phyloP scores from a whole-genome alignment of 2,113 vertebrate species.

The Entelurus aequoreus region DNA sequence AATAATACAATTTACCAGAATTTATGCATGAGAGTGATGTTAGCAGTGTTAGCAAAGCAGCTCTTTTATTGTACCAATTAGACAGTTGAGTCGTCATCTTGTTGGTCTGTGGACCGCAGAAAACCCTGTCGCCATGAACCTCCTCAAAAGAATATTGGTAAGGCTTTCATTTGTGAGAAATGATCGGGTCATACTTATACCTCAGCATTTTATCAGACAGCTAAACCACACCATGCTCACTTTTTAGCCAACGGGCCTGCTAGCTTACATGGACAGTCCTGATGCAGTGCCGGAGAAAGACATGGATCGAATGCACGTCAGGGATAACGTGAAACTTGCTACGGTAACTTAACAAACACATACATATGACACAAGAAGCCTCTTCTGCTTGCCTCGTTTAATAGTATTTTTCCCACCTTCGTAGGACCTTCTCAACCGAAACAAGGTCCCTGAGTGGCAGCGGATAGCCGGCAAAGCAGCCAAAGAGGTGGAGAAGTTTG shows the following conservation, averaged over 20 bases:
- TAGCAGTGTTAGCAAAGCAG: not conserved
- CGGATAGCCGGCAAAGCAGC: conserved; percentile 95
- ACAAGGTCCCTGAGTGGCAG: conserved; percentile 97
- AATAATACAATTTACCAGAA: not conserved
- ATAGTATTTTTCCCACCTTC: not conserved
- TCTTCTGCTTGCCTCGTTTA: not conserved
- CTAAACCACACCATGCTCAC: not conserved
- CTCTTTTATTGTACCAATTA: not conserved
- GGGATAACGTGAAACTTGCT: conserved; percentile 96
- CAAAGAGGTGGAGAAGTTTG: conserved; percentile 98
- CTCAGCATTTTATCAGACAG: not conserved
- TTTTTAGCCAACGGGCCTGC: conserved; percentile 84
- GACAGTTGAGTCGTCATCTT: conserved; percentile 91
- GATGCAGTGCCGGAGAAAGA: conserved; percentile 94
- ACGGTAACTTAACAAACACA: conserved; percentile 73
- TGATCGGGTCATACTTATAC: not conserved
- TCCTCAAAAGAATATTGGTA: conserved; percentile 96
- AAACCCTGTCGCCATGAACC: conserved; percentile 87
- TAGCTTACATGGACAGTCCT: conserved; percentile 89
- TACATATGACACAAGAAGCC: not conserved
- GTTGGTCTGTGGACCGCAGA: conserved; percentile 98
- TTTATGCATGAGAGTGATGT: not conserved
- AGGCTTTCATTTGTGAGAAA: conserved; percentile 36
- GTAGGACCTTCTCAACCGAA: conserved; percentile 92
- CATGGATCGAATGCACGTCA: conserved; percentile 92